Evolutionary conservation across 2,113 vertebrate genomes (phyloP).

Genomic region (Phalacrocorax carbo): DNA sequence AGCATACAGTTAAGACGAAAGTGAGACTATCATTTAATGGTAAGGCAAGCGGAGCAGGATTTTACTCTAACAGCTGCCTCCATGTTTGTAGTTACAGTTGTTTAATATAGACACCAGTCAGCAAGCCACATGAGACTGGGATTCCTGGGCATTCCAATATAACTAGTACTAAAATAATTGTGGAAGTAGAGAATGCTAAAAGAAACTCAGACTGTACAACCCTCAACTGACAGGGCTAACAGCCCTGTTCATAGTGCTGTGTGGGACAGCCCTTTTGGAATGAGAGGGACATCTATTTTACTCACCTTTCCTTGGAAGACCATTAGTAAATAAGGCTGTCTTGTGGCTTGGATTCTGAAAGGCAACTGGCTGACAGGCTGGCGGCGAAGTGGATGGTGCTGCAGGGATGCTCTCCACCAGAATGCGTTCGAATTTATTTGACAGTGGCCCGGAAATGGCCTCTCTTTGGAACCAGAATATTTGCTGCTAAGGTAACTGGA

Average conservation of each 20-base stretch:
- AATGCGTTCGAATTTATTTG: conserved; percentile 87
- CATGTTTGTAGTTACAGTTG: neutral
- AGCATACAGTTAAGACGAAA: neutral
- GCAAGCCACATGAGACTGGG: neutral
- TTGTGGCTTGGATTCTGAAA: conserved; percentile 51
- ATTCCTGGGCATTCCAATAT: neutral
- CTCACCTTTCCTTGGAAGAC: neutral
- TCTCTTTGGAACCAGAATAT: conserved; percentile 86
- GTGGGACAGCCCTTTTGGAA: neutral
- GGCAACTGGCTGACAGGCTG: conserved; percentile 81
- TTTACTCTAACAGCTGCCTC: neutral
- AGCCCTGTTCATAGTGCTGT: neutral
- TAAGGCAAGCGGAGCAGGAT: neutral
- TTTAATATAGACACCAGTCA: neutral
- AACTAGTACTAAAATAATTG: neutral
- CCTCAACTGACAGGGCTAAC: neutral
- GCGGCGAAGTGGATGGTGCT: conserved; percentile 83
- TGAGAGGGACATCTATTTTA: neutral
- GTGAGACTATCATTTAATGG: neutral
- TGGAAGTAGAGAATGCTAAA: neutral
- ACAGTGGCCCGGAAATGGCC: conserved; percentile 89
- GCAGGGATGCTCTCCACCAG: conserved; percentile 79
- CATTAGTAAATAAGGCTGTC: neutral
- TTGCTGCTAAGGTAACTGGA: conserved; percentile 81
- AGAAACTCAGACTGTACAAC: neutral